Percentiles rank a stretch among this genome's conserved stretches.
These are phyloP conservation scores for Deilephila porcellus DNA, from an alignment of 2,888 invertebrate genomes.

Conservation along the genomic window DNA sequence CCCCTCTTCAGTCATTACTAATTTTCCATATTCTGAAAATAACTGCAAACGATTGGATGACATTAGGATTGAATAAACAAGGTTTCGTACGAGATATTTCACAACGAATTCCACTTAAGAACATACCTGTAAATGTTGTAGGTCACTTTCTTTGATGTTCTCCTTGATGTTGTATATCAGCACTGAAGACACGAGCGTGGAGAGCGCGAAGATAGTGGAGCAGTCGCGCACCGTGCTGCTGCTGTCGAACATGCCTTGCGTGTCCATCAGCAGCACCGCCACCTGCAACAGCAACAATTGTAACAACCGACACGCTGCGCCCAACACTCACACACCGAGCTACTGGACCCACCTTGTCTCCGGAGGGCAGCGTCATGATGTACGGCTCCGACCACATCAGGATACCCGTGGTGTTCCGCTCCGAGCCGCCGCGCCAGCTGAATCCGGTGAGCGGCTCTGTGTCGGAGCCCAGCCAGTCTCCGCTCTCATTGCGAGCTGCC, in stretches of 20 bases:
- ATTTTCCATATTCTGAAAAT: slow-evolving; percentile 70
- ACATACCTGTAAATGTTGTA: slow-evolving; percentile 92
- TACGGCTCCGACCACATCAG: slow-evolving; percentile 95
- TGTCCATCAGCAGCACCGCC: slow-evolving; percentile 77
- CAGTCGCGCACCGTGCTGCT: slow-evolving; percentile 96
- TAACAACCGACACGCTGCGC: too few relatives aligned
- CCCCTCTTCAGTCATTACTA: slow-evolving; percentile 96
- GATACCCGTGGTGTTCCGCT: slow-evolving; percentile 96
- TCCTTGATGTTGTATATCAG: slow-evolving; percentile 92
- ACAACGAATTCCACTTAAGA: neutral
- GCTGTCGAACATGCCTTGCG: slow-evolving; percentile 97
- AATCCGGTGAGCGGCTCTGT: slow-evolving; percentile 91
- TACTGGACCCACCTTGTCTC: slow-evolving; percentile 58
- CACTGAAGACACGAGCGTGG: slow-evolving; percentile 97
- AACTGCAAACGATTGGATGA: slow-evolving; percentile 19
- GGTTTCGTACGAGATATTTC: neutral
- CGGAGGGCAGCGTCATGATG: slow-evolving; percentile 86
- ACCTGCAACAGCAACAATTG: slow-evolving; percentile 30
- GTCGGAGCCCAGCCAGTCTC: slow-evolving; percentile 92
- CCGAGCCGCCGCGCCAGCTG: slow-evolving; percentile 95
- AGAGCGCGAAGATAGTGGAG: slow-evolving; percentile 88
- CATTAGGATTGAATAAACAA: neutral
- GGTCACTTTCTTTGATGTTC: slow-evolving; percentile 97
- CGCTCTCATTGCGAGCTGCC: slow-evolving; percentile 41
- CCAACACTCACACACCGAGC: slow-evolving; percentile 59